Percentiles rank a stretch among this genome's conserved stretches.
Evolutionary conservation across 2,113 vertebrate genomes (phyloP).

Genomic region (Zosterops hypoxanthus): DNA sequence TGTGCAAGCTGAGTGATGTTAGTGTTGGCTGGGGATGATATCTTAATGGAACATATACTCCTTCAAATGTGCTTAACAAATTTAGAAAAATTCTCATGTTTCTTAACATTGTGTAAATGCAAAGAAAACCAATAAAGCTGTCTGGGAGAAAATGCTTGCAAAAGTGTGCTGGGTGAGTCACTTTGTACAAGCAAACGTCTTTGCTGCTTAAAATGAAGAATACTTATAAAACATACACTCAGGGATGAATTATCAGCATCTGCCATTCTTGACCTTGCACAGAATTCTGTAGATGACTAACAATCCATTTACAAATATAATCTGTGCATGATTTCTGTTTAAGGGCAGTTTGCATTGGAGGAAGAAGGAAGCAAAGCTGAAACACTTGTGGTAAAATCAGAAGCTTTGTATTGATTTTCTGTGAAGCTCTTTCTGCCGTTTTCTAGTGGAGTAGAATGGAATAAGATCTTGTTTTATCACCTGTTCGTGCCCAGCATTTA

Average conservation of each 20-base stretch:
- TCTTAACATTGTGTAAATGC: constrained; percentile 14
- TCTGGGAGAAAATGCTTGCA: background rate
- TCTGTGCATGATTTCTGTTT: background rate
- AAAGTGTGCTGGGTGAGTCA: constrained; percentile 2
- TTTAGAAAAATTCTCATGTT: background rate
- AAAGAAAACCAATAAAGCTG: constrained; percentile 1
- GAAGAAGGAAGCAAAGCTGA: background rate
- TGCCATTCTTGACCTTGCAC: background rate
- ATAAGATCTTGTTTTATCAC: background rate
- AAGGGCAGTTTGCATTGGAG: background rate
- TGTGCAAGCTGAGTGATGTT: background rate
- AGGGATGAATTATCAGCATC: background rate
- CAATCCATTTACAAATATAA: background rate
- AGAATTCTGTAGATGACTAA: background rate
- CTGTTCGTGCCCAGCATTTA: background rate
- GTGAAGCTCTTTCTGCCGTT: background rate
- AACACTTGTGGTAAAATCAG: background rate
- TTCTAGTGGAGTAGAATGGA: background rate
- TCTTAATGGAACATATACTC: background rate
- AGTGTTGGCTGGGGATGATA: background rate
- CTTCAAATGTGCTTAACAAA: background rate
- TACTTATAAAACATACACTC: background rate
- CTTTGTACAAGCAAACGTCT: background rate
- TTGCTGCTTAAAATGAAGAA: background rate
- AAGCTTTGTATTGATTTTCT: background rate